Evolutionary conservation across 2,113 vertebrate genomes (phyloP).

Genomic region (Salvator merianae): DNA sequence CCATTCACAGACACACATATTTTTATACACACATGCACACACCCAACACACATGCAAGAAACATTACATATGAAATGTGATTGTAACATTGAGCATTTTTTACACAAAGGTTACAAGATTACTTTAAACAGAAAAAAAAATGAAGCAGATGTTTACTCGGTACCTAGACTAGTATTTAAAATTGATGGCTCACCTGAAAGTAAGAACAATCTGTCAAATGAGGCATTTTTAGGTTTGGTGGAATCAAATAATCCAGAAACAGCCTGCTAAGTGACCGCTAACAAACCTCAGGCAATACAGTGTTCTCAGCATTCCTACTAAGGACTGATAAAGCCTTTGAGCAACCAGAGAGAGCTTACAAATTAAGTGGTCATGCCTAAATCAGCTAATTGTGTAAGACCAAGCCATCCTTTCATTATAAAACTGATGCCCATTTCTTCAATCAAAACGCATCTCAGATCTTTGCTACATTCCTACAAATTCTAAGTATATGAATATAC

Average conservation of each 20-base stretch:
- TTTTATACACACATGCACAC: too few species aligned
- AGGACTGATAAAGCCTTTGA: constrained; percentile 56
- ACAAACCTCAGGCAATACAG: constrained; percentile 12
- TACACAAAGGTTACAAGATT: background rate
- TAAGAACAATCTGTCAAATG: constrained; percentile 81
- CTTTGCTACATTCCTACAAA: constrained; percentile 80
- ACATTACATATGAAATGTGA: background rate
- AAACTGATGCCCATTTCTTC: constrained; percentile 80
- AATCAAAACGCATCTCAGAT: constrained; percentile 72
- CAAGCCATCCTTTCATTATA: constrained; percentile 76
- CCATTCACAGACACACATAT: too few species aligned
- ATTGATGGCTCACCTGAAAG: constrained; percentile 76
- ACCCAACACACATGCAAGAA: too few species aligned
- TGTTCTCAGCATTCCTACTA: constrained; percentile 50
- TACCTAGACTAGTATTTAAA: background rate
- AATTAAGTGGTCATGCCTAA: constrained; percentile 73
- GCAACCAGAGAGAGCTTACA: constrained; percentile 69
- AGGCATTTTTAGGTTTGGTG: constrained; percentile 79
- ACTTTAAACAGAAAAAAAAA: background rate
- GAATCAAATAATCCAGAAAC: constrained; percentile 51
- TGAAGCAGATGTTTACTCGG: background rate
- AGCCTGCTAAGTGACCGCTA: constrained; percentile 28
- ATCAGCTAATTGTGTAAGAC: constrained; percentile 79
- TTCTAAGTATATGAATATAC: constrained; percentile 74
- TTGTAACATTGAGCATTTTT: background rate